Evolutionary conservation across 2,113 vertebrate genomes (phyloP).

Genomic region (Rattus norvegicus): GRCr8 NC_086039.1:48673501-48674000

Average conservation of each 20-base stretch:
- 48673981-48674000: background rate
- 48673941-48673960: constrained; percentile 77
- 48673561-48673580: constrained; percentile 86
- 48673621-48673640: constrained; percentile 93
- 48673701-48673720: constrained; percentile 92
- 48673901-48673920: constrained; percentile 93
- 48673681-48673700: constrained; percentile 90
- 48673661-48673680: constrained; percentile 92
- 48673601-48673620: constrained; percentile 92
- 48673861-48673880: constrained; percentile 91
- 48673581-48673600: constrained; percentile 90
- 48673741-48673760: constrained; percentile 91
- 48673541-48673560: background rate
- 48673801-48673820: constrained; percentile 91
- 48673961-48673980: background rate
- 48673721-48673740: constrained; percentile 93
- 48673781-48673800: constrained; percentile 92
- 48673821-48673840: constrained; percentile 89
- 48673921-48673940: constrained; percentile 80
- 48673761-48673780: constrained; percentile 91
- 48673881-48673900: constrained; percentile 93
- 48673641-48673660: constrained; percentile 93
- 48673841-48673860: constrained; percentile 93
- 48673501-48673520: constrained; percentile 17
- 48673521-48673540: background rate